Evolutionary conservation across 2,113 vertebrate species (phyloP), one percentile per base, ranked within the genome.

Genomic region (Drymodes brunneopygia): DNA sequence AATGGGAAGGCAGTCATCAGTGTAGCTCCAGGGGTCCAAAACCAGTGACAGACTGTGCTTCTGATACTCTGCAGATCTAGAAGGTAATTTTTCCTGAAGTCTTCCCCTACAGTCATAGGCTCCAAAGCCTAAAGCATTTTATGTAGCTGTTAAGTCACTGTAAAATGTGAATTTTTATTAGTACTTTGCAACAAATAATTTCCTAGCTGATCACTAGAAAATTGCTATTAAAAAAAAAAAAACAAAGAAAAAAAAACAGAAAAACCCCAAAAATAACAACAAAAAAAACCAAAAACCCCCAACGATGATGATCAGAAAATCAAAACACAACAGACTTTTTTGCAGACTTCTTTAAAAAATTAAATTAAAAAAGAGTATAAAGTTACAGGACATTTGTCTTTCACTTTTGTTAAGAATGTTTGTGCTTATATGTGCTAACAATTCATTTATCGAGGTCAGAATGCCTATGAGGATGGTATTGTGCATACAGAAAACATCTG

Each of bases 371-470:
- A 62, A 9, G 21, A 62, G 64, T 74, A 47, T 58, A 74, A 70
- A 79, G 80, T 40, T 64, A 64, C 23, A 80, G 47, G 45, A 90
- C 81, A 47, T 65, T 90, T 86, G 12, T 72, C 60, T 86, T 88
- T 93, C 92, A 92, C 28, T 86, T 96, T 97, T 77, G 72, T 95
- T 89, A 97, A 95, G 95, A 75, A 44, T 79, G 12, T 94, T 97
- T 96, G 74, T 45, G 22, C 25, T 92, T 64, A 35, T 10, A 8
- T 88, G 72, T 85, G 78, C 21, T 75, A 77, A 35, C 9, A 77
- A 73, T 66, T 91, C 60, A 93, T 89, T 94, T 90, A 62, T 35
- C 38, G 48, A 70, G 85, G 72, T 97, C 83, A 81, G 21, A 80
- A 29, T 62, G 42, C 50, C 65, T 74, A 17, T 35, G 45, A 86